Evolutionary conservation across 2,113 vertebrate species (phyloP).

Genomic region (Tyrannus savana): DNA sequence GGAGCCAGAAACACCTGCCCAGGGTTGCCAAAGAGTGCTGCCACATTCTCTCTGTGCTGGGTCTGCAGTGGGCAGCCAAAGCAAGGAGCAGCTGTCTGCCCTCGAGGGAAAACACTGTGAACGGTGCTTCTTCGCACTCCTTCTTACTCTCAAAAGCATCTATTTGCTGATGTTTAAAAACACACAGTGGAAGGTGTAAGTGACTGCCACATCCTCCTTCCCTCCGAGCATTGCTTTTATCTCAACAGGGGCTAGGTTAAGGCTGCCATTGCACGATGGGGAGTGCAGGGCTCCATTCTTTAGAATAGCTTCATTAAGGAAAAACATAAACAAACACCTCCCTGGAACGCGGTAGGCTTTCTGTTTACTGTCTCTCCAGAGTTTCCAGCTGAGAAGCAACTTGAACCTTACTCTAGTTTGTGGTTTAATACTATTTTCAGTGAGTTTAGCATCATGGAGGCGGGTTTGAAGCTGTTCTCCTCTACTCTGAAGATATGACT

Average conservation of each 20-base stretch:
- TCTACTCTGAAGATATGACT: background rate
- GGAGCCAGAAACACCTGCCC: background rate
- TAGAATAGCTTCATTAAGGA: background rate
- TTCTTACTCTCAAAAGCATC: background rate
- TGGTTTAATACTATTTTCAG: slow-evolving; percentile 30
- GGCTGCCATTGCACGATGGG: background rate
- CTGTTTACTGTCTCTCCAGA: slow-evolving; percentile 36
- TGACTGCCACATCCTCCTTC: background rate
- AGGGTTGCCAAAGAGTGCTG: background rate
- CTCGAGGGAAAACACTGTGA: background rate
- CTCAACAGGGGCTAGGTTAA: background rate
- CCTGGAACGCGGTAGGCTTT: background rate
- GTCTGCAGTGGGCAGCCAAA: background rate
- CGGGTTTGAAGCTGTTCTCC: slow-evolving; percentile 30
- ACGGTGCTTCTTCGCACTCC: background rate
- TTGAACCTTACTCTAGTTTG: slow-evolving; percentile 1
- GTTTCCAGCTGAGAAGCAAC: slow-evolving; percentile 32
- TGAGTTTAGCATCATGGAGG: slow-evolving; percentile 3
- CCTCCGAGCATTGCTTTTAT: background rate
- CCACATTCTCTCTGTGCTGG: background rate
- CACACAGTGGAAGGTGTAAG: background rate
- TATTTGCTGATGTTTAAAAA: background rate
- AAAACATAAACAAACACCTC: slow-evolving; percentile 18
- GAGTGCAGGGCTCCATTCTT: background rate
- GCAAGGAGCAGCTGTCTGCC: background rate